Evolutionary conservation across 1,140 invertebrate species (phyloP).

Genomic region (Drosophila sp.): DNA sequence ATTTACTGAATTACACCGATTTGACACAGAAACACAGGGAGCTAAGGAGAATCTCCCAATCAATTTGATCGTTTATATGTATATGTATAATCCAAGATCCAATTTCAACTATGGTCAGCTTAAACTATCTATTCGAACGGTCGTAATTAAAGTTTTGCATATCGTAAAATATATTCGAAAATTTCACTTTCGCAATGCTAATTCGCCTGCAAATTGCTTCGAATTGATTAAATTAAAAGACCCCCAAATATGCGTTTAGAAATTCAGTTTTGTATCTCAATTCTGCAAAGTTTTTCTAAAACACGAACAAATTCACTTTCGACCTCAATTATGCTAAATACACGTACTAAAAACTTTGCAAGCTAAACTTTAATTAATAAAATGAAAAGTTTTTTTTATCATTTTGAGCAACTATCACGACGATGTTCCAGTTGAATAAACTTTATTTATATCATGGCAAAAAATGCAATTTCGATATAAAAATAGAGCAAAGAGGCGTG

Average conservation of each 20-base stretch:
- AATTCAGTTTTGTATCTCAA: conserved; percentile 1
- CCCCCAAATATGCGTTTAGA: background rate
- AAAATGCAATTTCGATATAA: conserved; percentile 7
- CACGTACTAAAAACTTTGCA: conserved; percentile 13
- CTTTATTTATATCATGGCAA: background rate
- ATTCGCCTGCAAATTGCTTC: background rate
- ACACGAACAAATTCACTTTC: conserved; percentile 2
- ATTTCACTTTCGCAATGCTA: background rate
- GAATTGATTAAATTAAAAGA: conserved; percentile 1
- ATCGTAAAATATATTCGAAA: too few species aligned
- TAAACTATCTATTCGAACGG: too few species aligned
- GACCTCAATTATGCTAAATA: conserved; percentile 16
- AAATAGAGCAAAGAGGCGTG: background rate
- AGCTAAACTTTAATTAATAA: conserved; percentile 20
- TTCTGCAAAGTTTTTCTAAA: background rate
- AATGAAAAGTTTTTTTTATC: conserved; percentile 13
- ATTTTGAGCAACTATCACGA: background rate
- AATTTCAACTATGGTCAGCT: too few species aligned
- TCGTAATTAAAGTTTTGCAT: too few species aligned
- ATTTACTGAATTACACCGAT: too few species aligned
- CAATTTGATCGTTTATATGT: too few species aligned
- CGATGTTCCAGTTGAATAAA: conserved; percentile 12
- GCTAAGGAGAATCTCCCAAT: too few species aligned
- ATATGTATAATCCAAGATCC: too few species aligned
- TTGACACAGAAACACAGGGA: too few species aligned